phyloP scores from a whole-genome alignment of 2,888 invertebrate genomes.

The Polyploca ridens region DNA sequence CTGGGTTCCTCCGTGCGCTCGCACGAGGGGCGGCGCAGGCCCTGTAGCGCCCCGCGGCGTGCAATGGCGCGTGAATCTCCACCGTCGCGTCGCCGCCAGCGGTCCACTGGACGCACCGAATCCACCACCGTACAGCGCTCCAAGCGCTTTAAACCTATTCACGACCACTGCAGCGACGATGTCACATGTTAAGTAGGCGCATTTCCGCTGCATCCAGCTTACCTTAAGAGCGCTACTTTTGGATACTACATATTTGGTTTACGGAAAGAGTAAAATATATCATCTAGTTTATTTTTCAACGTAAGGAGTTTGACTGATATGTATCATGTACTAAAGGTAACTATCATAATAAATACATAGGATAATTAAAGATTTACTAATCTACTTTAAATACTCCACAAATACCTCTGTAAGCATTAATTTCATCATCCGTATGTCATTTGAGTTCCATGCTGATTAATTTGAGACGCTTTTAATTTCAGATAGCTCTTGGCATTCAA shows the following conservation, averaged over 20 bases:
- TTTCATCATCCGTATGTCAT: too few species aligned
- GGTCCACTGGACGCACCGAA: background rate
- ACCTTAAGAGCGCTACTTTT: background rate
- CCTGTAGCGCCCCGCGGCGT: background rate
- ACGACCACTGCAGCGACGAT: constrained; percentile 2
- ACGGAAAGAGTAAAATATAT: background rate
- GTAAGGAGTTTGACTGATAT: too few species aligned
- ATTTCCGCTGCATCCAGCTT: background rate
- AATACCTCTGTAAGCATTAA: too few species aligned
- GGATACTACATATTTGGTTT: background rate
- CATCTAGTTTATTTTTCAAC: background rate
- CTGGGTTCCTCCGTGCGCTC: constrained; percentile 15
- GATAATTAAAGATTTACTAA: too few species aligned
- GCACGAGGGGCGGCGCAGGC: background rate
- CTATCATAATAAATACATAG: too few species aligned
- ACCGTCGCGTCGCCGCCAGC: background rate
- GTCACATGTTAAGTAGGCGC: constrained; percentile 13
- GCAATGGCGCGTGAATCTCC: constrained; percentile 3
- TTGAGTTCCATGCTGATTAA: too few species aligned
- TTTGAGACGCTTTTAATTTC: too few species aligned
- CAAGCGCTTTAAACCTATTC: constrained; percentile 12
- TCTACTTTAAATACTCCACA: too few species aligned
- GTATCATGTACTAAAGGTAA: too few species aligned
- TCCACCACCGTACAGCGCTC: background rate
- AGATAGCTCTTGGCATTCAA: too few species aligned